Evolutionary conservation across 1,140 invertebrate species (phyloP), one percentile per base, ranked within the genome.

Genomic region (Cataglyphis hispanica): DNA sequence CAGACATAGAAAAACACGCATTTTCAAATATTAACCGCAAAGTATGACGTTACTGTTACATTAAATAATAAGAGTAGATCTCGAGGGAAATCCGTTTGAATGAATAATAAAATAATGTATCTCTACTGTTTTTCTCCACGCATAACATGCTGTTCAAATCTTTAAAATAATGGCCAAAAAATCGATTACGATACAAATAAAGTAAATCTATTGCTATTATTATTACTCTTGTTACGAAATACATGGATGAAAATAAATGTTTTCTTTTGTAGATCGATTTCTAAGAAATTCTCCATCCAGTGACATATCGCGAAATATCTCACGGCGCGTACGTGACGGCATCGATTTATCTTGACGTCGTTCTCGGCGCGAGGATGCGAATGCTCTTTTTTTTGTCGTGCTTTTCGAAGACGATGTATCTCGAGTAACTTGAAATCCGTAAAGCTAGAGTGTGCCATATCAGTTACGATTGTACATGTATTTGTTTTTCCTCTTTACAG

Each of bases 271-370:
- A 3, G 6, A 46, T n/a, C 2, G 22, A 46, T 69, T 46, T 22
- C 22, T 69, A 69, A 93, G 91, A 92, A 93, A 93, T 46, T 46
- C 43, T 37, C 37, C 5, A 43, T 43, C 40, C 40, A 10, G 6
- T 11, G 16, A 53, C 16, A 11, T 13, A 50, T n/a, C 58, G 22
- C 22, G 60, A 8, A 61, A 61, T 61, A 61, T 61, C 60, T 61
- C 58, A 13, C 11, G 40, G 10, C 10, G 10, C 40, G 40, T 43
- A 46, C n/a, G 27, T 16, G 27, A 46, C 13, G 13, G 11, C 46
- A 16, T 5, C 43, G 11, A 50, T 70, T 70, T 46, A 31, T 70
- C 22, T 7, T 25, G 22, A 46, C 3, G 67, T 70, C 25, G n/a
- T 56, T 34, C 53, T 34, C 16, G 16, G 19, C 66, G 5, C 8